Conservation (phyloP, 2,113 vertebrate genomes). For the Ammodytes dubius region DNA sequence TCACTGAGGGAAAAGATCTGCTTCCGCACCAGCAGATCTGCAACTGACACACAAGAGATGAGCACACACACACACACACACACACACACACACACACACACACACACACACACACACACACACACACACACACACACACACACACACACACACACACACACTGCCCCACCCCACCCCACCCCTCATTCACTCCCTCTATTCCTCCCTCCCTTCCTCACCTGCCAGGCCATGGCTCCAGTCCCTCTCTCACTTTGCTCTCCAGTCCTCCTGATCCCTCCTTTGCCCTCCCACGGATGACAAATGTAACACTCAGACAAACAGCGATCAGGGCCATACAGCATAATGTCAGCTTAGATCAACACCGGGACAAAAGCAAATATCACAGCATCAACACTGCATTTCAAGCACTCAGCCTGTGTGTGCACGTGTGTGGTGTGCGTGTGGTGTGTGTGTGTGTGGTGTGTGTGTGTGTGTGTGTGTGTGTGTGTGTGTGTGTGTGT, state of each 20-base stretch:
- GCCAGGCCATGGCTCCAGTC: constrained; percentile 13
- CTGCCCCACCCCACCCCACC: constrained; percentile 17
- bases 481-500: constrained; percentile 6
- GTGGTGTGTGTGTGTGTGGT: constrained; percentile 5
- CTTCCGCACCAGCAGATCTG: constrained; percentile 85
- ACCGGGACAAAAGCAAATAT: constrained; percentile 80
- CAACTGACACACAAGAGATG: constrained; percentile 81
- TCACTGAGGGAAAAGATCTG: constrained; percentile 91
- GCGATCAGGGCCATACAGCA: constrained; percentile 76
- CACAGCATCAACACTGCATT: constrained; percentile 75
- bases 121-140: too few relatives aligned
- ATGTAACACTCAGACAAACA: constrained; percentile 82
- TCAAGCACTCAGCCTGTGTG: constrained; percentile 42
- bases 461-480: constrained; percentile 1
- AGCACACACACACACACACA: constrained; percentile 37
- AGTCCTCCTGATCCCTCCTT: constrained; percentile 70
- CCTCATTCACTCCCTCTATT: constrained; percentile 28
- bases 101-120: too few relatives aligned
- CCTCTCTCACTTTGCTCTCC: constrained; percentile 59
- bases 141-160: too few relatives aligned
- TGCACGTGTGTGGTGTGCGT: neutral
- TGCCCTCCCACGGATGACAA: constrained; percentile 81
- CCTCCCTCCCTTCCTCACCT: constrained; percentile 50
- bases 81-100: too few relatives aligned
- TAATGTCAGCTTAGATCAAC: constrained; percentile 83